These are phyloP conservation scores for Ceratotherium simum DNA, from an alignment of 2,113 vertebrate species.

Conservation along the genomic window DNA sequence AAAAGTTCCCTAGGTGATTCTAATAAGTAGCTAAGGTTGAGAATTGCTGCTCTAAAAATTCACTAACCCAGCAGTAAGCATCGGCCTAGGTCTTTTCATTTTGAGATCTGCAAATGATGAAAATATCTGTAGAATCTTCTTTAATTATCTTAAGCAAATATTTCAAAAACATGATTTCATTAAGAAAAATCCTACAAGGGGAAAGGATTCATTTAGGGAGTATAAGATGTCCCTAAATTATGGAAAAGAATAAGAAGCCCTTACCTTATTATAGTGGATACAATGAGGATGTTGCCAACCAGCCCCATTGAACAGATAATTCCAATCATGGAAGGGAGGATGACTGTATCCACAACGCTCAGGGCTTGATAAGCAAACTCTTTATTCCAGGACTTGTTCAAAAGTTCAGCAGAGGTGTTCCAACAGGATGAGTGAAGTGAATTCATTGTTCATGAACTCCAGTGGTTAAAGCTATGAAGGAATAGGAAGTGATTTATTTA, in stretches of 20 bases:
- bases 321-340: constrained; percentile 82
- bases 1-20: neutral
- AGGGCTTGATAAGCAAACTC: constrained; percentile 71
- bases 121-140: neutral
- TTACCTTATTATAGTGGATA: constrained; percentile 84
- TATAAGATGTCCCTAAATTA: neutral
- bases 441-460: constrained; percentile 69
- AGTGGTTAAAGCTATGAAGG: constrained; percentile 46
- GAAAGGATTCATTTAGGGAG: neutral
- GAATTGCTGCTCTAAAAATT: neutral
- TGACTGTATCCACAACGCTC: constrained; percentile 78
- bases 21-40: neutral
- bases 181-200: constrained; percentile 19
- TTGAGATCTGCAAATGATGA: neutral
- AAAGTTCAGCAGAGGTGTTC: constrained; percentile 68
- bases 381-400: constrained; percentile 72
- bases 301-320: constrained; percentile 84
- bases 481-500: constrained; percentile 35
- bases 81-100: neutral
- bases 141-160: constrained; percentile 56
- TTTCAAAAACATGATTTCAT: constrained; percentile 21
- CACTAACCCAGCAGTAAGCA: neutral
- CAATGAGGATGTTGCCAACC: constrained; percentile 81
- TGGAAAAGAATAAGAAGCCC: neutral
- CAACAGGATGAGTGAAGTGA: constrained; percentile 66